Conservation (phyloP, 1,140 invertebrate genomes). For the Camponotus vicinus region DNA sequence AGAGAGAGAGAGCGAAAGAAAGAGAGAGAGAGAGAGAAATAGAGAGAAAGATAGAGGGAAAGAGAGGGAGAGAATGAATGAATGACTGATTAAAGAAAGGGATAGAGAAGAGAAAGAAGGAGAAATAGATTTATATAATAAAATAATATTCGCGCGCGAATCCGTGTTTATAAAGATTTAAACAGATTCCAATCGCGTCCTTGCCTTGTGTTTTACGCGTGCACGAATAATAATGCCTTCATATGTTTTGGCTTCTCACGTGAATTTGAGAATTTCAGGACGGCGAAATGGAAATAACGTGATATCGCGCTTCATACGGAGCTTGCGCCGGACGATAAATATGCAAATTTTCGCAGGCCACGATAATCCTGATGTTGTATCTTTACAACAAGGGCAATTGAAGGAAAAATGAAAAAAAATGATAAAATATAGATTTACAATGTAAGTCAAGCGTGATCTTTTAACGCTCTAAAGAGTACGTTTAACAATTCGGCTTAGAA, state of each 20-base stretch:
- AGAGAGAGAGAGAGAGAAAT: not conserved
- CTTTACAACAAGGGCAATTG: conserved; percentile 7
- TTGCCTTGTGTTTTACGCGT: conserved; percentile 69
- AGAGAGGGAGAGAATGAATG: conserved; percentile 14
- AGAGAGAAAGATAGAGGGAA: not conserved
- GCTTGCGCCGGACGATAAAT: conserved; percentile 20
- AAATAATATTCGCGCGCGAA: conserved; percentile 57
- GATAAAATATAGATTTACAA: conserved; percentile 26
- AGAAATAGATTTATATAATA: conserved; percentile 32
- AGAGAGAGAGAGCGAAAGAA: not conserved
- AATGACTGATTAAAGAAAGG: conserved; percentile 23
- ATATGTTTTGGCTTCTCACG: conserved; percentile 84
- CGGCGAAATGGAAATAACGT: conserved; percentile 55
- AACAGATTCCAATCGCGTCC: conserved; percentile 63
- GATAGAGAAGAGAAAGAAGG: not conserved
- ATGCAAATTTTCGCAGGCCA: conserved; percentile 17
- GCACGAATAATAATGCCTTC: conserved; percentile 81
- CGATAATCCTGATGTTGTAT: not conserved
- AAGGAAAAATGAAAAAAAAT: not conserved
- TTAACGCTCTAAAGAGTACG: conserved; percentile 16
- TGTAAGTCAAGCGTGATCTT: conserved; percentile 20
- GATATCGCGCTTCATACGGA: conserved; percentile 29
- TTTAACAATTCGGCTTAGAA: conserved; percentile 30
- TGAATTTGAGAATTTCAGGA: conserved; percentile 72
- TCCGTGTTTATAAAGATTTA: conserved; percentile 38